Evolutionary conservation across 2,888 invertebrate genomes (phyloP).

Genomic region (Mesochorus sp.): DNA sequence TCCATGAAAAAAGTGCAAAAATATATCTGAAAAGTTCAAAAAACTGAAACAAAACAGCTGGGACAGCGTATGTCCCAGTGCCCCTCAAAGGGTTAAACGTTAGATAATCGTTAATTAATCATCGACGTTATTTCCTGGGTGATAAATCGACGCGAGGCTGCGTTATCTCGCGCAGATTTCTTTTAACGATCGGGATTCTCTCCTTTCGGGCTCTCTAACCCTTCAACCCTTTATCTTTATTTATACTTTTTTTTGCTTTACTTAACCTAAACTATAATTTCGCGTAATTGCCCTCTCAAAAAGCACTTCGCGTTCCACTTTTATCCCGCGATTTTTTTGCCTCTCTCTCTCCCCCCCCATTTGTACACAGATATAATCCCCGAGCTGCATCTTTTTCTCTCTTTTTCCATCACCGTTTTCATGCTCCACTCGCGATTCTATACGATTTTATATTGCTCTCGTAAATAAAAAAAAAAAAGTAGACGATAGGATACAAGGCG

Average conservation of each 20-base stretch:
- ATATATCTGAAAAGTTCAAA: too few species aligned
- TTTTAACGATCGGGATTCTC: neutral
- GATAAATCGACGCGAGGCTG: conserved; percentile 12
- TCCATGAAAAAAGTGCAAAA: too few species aligned
- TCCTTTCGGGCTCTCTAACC: neutral
- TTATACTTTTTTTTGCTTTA: neutral
- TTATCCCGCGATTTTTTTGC: neutral
- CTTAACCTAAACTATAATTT: neutral
- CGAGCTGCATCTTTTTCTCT: neutral
- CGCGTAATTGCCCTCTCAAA: conserved; percentile 5
- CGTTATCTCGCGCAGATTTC: neutral
- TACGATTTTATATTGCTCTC: conserved; percentile 38
- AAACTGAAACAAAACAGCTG: too few species aligned
- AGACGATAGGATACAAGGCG: conserved; percentile 16
- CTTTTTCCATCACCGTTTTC: conserved; percentile 10
- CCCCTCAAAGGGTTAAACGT: too few species aligned
- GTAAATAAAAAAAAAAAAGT: conserved; percentile 12
- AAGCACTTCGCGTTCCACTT: neutral
- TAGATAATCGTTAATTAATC: conserved; percentile 12
- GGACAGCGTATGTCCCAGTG: too few species aligned
- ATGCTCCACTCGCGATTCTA: conserved; percentile 20
- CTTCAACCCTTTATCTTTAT: neutral
- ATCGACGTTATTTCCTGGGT: neutral
- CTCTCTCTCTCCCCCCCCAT: too few species aligned
- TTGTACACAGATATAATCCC: neutral